Evolutionary conservation across 2,888 invertebrate genomes (phyloP).

Genomic region (Crematogaster levior): DNA sequence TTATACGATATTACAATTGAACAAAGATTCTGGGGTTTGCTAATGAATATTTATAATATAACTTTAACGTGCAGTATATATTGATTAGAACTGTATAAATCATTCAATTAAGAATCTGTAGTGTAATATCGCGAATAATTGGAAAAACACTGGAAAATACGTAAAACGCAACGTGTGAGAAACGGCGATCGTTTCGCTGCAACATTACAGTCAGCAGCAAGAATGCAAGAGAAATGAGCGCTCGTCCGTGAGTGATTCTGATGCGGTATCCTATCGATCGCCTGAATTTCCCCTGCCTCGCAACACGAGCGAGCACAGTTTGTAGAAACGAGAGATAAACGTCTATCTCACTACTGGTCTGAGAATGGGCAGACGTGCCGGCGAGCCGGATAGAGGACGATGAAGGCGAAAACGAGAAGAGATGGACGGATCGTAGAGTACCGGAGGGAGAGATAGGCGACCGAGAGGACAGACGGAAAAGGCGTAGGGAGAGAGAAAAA

Average conservation of each 20-base stretch:
- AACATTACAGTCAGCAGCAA: slow-evolving; percentile 44
- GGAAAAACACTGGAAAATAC: slow-evolving; percentile 4
- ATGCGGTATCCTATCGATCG: slow-evolving; percentile 61
- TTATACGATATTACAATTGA: neutral
- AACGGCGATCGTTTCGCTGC: slow-evolving; percentile 41
- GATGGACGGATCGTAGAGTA: neutral
- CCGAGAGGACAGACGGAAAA: slow-evolving; percentile 4
- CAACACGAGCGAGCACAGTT: slow-evolving; percentile 39
- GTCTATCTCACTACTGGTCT: slow-evolving; percentile 54
- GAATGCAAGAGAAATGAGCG: slow-evolving; percentile 55
- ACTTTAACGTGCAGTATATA: neutral
- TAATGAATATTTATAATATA: slow-evolving; percentile 20
- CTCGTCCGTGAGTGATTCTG: slow-evolving; percentile 50
- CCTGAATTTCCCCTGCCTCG: slow-evolving; percentile 45
- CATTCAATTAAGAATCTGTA: neutral
- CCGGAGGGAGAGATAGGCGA: slow-evolving; percentile 26
- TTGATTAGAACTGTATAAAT: neutral
- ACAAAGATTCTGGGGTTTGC: neutral
- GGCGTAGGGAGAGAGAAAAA: slow-evolving; percentile 14
- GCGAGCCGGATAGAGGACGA: slow-evolving; percentile 30
- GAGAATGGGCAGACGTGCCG: slow-evolving; percentile 48
- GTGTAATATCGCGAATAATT: neutral
- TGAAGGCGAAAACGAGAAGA: slow-evolving; percentile 44
- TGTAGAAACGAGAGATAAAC: slow-evolving; percentile 59
- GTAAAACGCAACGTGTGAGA: slow-evolving; percentile 8